Evolutionary conservation across 2,113 vertebrate genomes (phyloP), one percentile per base, ranked within the genome.

Genomic region (Nansenia antarctica): DNA sequence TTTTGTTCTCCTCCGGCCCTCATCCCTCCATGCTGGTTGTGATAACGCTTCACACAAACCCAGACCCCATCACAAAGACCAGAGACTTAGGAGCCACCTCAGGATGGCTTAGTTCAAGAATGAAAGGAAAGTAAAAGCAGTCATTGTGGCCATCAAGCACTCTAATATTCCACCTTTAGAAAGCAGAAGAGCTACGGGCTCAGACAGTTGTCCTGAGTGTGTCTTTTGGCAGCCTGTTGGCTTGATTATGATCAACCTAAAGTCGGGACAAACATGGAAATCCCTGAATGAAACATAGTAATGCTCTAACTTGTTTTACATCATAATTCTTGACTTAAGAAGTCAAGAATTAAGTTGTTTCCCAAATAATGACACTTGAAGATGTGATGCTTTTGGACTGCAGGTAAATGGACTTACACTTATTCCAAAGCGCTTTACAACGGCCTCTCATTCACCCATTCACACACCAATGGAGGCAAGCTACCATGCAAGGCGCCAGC

Each of bases 11-110:
- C 26, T 24, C 49, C 37, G 29, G 9, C 20, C 2, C 49, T 57
- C 37, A 31, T 18, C 52, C 31, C 60, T 37, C 58, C 35, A 34
- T 9, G 37, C 61, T 7, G 20, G 24, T 65, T 70, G 42, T 62
- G 70, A 65, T 73, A 62, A 64, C 65, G 35, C 65, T 69, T 73
- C 75, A 73, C 55, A 60, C 69, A 29, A 62, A 39, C 67, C 22
- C 57, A 30, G 60, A 49, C 45, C 52, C n/a, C 20, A 64, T 65
- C 66, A 60, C 54, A 69, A 52, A 60, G 39, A 52, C 53, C 22
- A 9, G 67, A 26, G 12, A 59, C 65, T 62, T 69, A 47, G n/a
- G n/a, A 52, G 42, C 52, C 61, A 64, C 35, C 53, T 52, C 42
- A 20, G 60, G 31, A 39, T 22, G 67, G 66, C 62, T 75, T 65